Evolutionary conservation across 2,113 vertebrate species (phyloP).

Genomic region (Pluvialis apricaria): DNA sequence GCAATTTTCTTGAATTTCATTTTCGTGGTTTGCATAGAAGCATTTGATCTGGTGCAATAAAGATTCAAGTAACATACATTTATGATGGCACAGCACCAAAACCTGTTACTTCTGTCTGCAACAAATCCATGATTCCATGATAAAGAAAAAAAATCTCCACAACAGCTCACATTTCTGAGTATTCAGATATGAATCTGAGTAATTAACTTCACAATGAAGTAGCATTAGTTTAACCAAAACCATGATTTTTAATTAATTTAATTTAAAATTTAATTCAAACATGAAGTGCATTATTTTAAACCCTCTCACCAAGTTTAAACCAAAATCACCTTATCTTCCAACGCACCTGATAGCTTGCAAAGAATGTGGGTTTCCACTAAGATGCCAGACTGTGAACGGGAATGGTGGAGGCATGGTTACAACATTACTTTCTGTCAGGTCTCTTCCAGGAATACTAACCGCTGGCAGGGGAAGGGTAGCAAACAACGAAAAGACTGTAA

Average conservation of each 20-base stretch:
- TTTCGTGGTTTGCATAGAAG: slow-evolving; percentile 44
- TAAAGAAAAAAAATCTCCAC: background rate
- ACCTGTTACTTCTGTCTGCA: background rate
- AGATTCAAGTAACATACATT: slow-evolving; percentile 15
- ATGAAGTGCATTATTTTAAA: background rate
- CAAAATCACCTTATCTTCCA: background rate
- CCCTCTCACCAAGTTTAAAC: background rate
- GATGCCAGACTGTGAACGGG: background rate
- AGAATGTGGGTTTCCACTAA: accelerated
- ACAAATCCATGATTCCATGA: background rate
- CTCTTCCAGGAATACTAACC: background rate
- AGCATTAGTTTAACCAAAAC: background rate
- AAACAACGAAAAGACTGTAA: background rate
- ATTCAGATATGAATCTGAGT: background rate
- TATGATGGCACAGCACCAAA: background rate
- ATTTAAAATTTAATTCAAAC: background rate
- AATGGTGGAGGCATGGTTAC: background rate
- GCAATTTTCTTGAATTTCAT: slow-evolving; percentile 48
- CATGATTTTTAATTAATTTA: background rate
- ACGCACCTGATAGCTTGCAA: background rate
- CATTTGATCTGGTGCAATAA: slow-evolving; percentile 44
- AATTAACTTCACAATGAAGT: background rate
- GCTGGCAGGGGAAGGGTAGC: background rate
- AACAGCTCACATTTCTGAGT: background rate
- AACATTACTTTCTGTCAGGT: background rate